Percentiles rank a stretch among this genome's conserved stretches.
Evolutionary conservation across 2,888 invertebrate genomes (phyloP).

Genomic region (Eupelmus urozonus): DNA sequence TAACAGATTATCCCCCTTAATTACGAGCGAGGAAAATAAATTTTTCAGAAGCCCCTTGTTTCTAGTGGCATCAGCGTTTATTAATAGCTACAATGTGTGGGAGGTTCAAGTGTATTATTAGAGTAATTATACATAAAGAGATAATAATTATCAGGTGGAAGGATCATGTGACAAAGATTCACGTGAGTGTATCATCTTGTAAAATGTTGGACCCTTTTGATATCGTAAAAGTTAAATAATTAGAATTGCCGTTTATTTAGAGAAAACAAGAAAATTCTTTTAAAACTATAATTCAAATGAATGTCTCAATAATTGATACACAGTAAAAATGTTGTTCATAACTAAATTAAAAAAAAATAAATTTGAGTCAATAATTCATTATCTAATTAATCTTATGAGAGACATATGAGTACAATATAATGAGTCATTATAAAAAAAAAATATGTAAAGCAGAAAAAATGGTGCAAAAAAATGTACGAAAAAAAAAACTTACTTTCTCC

Average conservation of each 20-base stretch:
- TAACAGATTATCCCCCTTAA: constrained; percentile 1
- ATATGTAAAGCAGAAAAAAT: background rate
- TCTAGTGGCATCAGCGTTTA: background rate
- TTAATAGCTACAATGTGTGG: background rate
- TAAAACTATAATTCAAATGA: no score
- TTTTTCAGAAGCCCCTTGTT: constrained; percentile 17
- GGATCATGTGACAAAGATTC: constrained; percentile 7
- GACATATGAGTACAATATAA: no score
- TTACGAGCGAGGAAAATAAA: constrained; percentile 2
- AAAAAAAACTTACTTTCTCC: constrained; percentile 83
- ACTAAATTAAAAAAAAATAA: no score
- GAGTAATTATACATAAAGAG: constrained; percentile 11
- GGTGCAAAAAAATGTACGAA: background rate
- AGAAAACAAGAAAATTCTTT: no score
- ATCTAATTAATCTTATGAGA: no score
- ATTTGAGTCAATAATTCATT: no score
- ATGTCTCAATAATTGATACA: no score
- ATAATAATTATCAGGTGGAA: constrained; percentile 35
- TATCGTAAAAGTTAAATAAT: no score
- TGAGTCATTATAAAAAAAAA: background rate
- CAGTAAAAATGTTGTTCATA: no score
- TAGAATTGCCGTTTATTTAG: no score
- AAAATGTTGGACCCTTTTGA: no score
- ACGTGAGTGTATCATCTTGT: no score
- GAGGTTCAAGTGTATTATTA: background rate